phyloP scores from a whole-genome alignment of 2,888 invertebrate genomes.

The Lucinisca nassula region DNA sequence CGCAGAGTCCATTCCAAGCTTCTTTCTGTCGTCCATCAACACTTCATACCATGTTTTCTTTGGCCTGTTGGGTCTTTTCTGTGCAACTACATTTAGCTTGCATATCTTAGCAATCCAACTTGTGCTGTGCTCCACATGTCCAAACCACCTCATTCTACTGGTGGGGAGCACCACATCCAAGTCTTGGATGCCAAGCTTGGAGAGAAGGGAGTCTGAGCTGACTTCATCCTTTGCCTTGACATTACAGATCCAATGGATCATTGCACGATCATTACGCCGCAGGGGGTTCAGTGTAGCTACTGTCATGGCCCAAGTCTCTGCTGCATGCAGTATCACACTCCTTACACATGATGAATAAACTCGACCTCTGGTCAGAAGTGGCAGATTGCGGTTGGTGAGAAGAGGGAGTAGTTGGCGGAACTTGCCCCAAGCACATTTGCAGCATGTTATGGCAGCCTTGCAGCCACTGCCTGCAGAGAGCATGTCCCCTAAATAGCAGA shows the following conservation, averaged over 20 bases:
- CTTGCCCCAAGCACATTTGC: not conserved
- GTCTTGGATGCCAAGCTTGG: not conserved
- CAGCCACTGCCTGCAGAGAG: constrained; percentile 32
- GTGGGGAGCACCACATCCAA: not conserved
- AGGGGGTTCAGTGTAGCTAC: constrained; percentile 3
- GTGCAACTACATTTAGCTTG: no score
- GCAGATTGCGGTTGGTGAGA: constrained; percentile 18
- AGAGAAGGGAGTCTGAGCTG: not conserved
- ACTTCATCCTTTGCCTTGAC: not conserved
- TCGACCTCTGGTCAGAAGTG: constrained; percentile 3
- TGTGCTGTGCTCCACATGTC: no score
- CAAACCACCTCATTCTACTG: constrained; percentile 15
- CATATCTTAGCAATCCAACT: no score
- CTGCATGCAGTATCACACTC: constrained; percentile 8
- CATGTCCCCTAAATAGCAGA: constrained; percentile 34
- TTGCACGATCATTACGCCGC: not conserved
- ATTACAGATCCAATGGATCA: constrained; percentile 4
- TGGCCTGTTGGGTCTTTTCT: no score
- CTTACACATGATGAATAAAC: constrained; percentile 25
- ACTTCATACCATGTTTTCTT: no score
- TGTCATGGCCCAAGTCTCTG: constrained; percentile 15
- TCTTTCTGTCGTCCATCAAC: no score
- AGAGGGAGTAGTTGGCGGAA: constrained; percentile 19
- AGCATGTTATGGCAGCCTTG: constrained; percentile 23
- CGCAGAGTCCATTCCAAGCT: no score